Evolutionary conservation across 2,797 vertebrate species (phyloP), one percentile per base, ranked within the genome.

Genomic region (Loris lydekkerianus): DNA sequence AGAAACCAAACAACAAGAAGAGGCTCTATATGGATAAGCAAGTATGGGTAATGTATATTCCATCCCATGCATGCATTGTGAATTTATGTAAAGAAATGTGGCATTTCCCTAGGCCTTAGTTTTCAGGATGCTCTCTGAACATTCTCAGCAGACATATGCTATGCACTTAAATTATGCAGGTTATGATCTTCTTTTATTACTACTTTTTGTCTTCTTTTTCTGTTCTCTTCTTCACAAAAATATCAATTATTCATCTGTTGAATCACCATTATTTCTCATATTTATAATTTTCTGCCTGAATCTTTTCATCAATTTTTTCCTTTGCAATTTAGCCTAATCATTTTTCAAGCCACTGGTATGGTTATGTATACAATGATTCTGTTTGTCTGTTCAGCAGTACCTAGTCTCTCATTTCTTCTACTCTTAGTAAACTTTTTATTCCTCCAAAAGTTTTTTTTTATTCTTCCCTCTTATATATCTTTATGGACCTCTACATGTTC

Each of bases 291-390:
- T 89, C 15, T 65, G 14, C 23, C 72, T 14, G 77, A 43, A 87
- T 25, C 2, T 75, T 88, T 70, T 80, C 63, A 56, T 2, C 6
- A 63, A 3, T 29, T 18, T 21, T 90, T 65, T 81, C 23, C 53
- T 88, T 89, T 56, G 25, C 34, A 77, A 56, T 81, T 93, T 23
- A 85, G 72, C n/a, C 65, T 58, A 9, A 82, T 89, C 21, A 78
- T 90, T 75, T 95, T 87, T 91, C 37, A 96, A 87, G 40, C 21
- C 56, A 70, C 34, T 83, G 25, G 60, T 61, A 8, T 84, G 21
- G 4, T 49, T 89, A 5, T 49, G 10, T 29, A 67, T 27, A 81
- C 21, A 80, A 21, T 70, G 14, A 92, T 25, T 34, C 3, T 81
- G 17, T 61, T 10, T 75, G 37, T 43, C 49, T 88, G 25, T 34